Conservation (phyloP, 2,113 vertebrate genomes). For the Polypterus bichir region DNA sequence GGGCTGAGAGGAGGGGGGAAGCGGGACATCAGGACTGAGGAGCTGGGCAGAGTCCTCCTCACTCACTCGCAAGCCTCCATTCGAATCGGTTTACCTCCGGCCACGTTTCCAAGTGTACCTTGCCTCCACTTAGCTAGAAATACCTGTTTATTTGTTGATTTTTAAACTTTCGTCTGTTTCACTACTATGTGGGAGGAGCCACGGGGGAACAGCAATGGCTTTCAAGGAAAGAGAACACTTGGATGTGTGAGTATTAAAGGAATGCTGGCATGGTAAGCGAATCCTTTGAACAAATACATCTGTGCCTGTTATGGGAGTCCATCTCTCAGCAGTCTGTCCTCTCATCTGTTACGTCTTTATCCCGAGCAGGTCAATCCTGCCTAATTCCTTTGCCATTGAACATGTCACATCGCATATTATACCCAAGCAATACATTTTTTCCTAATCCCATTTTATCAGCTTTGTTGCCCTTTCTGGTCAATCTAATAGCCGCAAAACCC, state of each 20-base stretch:
- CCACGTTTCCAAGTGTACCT: too few relatives aligned
- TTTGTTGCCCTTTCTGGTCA: constrained; percentile 62
- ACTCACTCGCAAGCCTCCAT: too few relatives aligned
- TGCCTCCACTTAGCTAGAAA: too few relatives aligned
- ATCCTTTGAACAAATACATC: constrained; percentile 45
- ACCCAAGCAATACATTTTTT: constrained; percentile 55
- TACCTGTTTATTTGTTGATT: too few relatives aligned
- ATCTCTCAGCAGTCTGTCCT: constrained; percentile 49
- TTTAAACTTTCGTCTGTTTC: too few relatives aligned
- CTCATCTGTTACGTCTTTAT: constrained; percentile 55
- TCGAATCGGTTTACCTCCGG: too few relatives aligned
- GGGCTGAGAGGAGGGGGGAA: too few relatives aligned
- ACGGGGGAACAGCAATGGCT: too few relatives aligned
- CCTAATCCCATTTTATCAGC: constrained; percentile 65
- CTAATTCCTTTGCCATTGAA: constrained; percentile 54
- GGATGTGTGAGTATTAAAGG: constrained; percentile 15
- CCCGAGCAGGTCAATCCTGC: constrained; percentile 55
- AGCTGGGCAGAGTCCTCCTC: too few relatives aligned
- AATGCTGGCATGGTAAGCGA: constrained; percentile 29
- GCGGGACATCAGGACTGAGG: too few relatives aligned
- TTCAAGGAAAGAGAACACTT: not conserved
- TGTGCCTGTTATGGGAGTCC: constrained; percentile 38
- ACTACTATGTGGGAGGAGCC: too few relatives aligned
- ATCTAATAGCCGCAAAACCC: constrained; percentile 49
- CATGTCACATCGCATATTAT: constrained; percentile 56